phyloP scores from a whole-genome alignment of 1,140 invertebrate genomes.

The Bombus breviceps region DNA sequence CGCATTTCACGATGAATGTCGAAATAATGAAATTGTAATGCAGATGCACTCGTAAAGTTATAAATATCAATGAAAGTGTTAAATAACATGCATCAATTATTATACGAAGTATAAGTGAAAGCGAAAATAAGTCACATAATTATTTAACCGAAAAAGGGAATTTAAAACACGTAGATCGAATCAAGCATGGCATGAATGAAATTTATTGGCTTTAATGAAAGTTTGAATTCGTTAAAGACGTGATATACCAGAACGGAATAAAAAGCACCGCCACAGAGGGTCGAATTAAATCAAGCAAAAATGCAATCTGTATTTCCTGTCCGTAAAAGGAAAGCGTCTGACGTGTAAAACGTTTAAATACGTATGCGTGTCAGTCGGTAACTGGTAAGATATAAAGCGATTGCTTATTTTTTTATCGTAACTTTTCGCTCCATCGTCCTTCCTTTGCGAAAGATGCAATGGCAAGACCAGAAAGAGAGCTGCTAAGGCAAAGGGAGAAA shows the following conservation, averaged over 20 bases:
- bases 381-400: constrained; percentile 34
- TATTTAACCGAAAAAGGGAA: not conserved
- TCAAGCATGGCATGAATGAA: not conserved
- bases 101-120: not conserved
- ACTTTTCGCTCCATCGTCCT: constrained; percentile 23
- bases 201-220: not conserved
- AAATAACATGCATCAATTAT: not conserved
- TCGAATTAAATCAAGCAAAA: not conserved
- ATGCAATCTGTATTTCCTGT: not conserved
- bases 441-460: not conserved
- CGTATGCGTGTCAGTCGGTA: constrained; percentile 26
- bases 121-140: not conserved
- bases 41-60: not conserved
- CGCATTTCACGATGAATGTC: not conserved
- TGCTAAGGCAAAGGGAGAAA: not conserved
- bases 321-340: constrained; percentile 11
- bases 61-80: constrained; percentile 17
- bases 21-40: not conserved
- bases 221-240: not conserved
- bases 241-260: not conserved
- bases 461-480: not conserved
- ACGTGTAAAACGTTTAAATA: not conserved
- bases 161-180: not conserved
- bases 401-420: constrained; percentile 49
- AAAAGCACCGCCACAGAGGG: too few relatives aligned